Conservation (phyloP, 2,888 invertebrate species). For the Xestia sexstrigata region DNA sequence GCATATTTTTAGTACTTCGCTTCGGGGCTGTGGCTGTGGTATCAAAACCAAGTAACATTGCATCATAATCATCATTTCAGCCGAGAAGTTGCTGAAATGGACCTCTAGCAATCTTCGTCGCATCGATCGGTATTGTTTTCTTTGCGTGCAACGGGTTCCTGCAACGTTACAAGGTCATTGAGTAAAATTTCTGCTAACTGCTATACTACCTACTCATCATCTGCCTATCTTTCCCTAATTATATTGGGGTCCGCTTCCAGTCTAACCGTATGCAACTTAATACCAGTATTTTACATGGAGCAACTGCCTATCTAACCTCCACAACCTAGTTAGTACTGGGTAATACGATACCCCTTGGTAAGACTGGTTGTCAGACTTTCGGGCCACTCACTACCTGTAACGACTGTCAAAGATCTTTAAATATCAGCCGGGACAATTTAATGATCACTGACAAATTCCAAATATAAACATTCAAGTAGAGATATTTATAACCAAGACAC, state of each 20-base stretch:
- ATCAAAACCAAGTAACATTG: neutral
- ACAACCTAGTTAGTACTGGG: too few relatives aligned
- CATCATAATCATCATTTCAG: neutral
- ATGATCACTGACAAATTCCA: neutral
- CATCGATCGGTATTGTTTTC: neutral
- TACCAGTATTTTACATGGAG: too few relatives aligned
- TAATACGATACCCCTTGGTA: too few relatives aligned
- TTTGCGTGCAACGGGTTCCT: neutral
- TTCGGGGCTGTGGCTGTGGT: neutral
- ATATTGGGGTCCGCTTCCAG: too few relatives aligned
- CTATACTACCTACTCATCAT: neutral
- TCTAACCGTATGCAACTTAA: too few relatives aligned
- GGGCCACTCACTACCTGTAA: too few relatives aligned
- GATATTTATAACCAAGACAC: constrained; percentile 24
- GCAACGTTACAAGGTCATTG: neutral
- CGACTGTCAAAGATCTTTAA: too few relatives aligned
- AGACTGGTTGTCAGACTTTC: too few relatives aligned
- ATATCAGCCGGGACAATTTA: neutral
- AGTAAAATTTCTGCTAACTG: neutral
- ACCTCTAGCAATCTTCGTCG: neutral
- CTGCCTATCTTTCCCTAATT: too few relatives aligned
- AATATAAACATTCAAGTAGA: neutral
- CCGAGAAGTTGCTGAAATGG: neutral
- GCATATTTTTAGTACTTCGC: neutral
- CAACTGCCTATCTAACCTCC: too few relatives aligned